These are phyloP conservation scores for Drosophila ironensis DNA, from an alignment of 1,140 invertebrate species.

Conservation along the genomic window DNA sequence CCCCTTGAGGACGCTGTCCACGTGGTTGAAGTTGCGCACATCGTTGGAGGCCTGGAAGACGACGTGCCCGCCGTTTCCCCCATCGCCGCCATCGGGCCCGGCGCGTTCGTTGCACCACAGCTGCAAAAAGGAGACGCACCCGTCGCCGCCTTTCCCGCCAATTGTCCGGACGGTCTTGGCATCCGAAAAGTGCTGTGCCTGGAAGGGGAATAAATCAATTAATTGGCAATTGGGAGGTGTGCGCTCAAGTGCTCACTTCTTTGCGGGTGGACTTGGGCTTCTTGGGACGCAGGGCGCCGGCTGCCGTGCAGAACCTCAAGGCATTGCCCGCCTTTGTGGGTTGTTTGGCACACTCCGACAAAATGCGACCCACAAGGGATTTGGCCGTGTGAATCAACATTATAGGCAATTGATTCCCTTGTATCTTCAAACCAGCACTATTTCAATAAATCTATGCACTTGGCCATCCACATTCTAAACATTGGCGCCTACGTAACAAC, in stretches of 20 bases:
- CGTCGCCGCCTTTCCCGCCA: conserved; percentile 96
- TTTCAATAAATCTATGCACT: too few species aligned
- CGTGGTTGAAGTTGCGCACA: conserved; percentile 88
- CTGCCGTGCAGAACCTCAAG: conserved; percentile 50
- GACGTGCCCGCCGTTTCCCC: conserved; percentile 98
- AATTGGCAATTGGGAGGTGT: too few species aligned
- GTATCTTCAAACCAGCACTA: too few species aligned
- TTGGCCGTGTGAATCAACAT: conserved; percentile 29
- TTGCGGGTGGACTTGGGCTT: conserved; percentile 67
- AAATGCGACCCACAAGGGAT: conserved; percentile 2
- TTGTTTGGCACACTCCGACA: conserved; percentile 11
- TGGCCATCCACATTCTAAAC: too few species aligned
- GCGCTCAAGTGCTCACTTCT: too few species aligned
- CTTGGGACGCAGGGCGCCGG: conserved; percentile 60
- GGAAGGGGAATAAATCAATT: not conserved
- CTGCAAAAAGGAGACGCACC: conserved; percentile 92
- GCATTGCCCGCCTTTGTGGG: not conserved
- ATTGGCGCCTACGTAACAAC: too few species aligned
- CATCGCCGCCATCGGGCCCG: conserved; percentile 98
- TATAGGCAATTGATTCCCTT: too few species aligned
- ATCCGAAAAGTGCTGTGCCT: conserved; percentile 87
- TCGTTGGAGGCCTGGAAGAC: conserved; percentile 90
- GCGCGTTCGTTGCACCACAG: conserved; percentile 91
- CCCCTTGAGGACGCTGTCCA: conserved; percentile 85
- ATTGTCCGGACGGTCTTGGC: conserved; percentile 85